Conservation (phyloP, 1,140 invertebrate genomes). For the Stegodyphus mimosarum region DNA sequence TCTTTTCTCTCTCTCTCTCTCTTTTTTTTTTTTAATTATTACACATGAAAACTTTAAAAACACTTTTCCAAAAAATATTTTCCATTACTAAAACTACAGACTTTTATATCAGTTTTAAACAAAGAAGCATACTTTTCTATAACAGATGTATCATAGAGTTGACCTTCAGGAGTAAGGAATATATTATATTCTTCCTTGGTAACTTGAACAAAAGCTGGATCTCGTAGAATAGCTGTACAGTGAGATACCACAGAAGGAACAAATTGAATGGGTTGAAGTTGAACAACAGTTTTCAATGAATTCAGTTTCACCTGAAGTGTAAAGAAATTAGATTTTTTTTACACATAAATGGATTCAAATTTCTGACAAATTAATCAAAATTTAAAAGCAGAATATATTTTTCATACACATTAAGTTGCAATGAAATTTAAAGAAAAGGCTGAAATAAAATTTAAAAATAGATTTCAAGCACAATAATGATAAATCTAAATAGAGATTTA, state of each 20-base stretch:
- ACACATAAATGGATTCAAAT: too few relatives aligned
- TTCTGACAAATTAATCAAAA: too few relatives aligned
- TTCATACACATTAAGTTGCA: too few relatives aligned
- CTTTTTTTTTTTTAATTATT: too few relatives aligned
- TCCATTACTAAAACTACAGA: neutral
- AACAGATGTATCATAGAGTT: slow-evolving; percentile 90
- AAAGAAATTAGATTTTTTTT: neutral
- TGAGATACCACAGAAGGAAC: slow-evolving; percentile 73
- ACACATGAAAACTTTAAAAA: too few relatives aligned
- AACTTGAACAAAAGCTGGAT: slow-evolving; percentile 78
- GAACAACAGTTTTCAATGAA: slow-evolving; percentile 71
- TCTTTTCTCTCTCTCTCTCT: too few relatives aligned
- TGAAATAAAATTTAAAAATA: too few relatives aligned
- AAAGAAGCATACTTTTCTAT: slow-evolving; percentile 77
- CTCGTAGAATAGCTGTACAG: slow-evolving; percentile 73
- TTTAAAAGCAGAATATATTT: too few relatives aligned
- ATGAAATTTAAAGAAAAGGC: too few relatives aligned
- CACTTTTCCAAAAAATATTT: too few relatives aligned
- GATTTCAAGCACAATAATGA: too few relatives aligned
- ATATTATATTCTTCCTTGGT: slow-evolving; percentile 90
- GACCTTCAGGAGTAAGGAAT: slow-evolving; percentile 87
- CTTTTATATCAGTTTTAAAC: neutral
- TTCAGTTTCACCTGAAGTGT: slow-evolving; percentile 65
- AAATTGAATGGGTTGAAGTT: slow-evolving; percentile 75
- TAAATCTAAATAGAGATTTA: too few relatives aligned